Evolutionary conservation across 2,888 invertebrate species (phyloP).

Genomic region (Epistrophella euchroma): DNA sequence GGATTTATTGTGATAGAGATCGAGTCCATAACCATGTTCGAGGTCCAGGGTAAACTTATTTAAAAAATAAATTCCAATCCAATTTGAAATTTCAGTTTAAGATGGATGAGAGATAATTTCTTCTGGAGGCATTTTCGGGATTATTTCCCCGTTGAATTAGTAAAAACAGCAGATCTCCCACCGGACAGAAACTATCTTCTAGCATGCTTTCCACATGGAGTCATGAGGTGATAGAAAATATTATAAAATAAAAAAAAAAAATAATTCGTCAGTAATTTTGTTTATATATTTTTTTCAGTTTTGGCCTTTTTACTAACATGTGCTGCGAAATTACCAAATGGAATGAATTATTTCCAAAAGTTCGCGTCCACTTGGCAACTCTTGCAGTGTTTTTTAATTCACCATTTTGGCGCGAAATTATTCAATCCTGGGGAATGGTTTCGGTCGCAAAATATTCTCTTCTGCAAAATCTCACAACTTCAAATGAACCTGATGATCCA

Average conservation of each 20-base stretch:
- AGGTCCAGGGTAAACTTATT: constrained; percentile 53
- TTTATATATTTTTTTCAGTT: constrained; percentile 85
- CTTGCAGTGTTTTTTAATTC: constrained; percentile 89
- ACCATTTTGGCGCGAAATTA: constrained; percentile 89
- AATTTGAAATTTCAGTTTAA: constrained; percentile 82
- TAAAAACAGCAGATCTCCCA: constrained; percentile 92
- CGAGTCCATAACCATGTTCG: constrained; percentile 27
- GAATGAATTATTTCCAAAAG: constrained; percentile 86
- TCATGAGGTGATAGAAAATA: constrained; percentile 83
- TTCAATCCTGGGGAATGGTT: constrained; percentile 85
- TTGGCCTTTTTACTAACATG: constrained; percentile 92
- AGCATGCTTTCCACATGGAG: constrained; percentile 96
- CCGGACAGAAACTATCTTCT: constrained; percentile 92
- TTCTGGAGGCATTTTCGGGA: constrained; percentile 91
- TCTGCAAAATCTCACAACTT: constrained; percentile 82
- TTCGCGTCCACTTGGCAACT: constrained; percentile 87
- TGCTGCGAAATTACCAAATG: constrained; percentile 87
- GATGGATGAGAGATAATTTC: constrained; percentile 87
- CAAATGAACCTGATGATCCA: constrained; percentile 80
- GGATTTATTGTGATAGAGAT: constrained; percentile 46
- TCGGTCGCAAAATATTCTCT: constrained; percentile 84
- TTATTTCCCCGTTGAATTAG: constrained; percentile 93
- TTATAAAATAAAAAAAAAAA: no score
- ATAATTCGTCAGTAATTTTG: no score
- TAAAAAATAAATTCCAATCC: not conserved